Percentiles rank a stretch among this genome's conserved stretches.
These are phyloP conservation scores for Melikaiella ostensackeni DNA, from an alignment of 2,888 invertebrate species.

Conservation along the genomic window DNA sequence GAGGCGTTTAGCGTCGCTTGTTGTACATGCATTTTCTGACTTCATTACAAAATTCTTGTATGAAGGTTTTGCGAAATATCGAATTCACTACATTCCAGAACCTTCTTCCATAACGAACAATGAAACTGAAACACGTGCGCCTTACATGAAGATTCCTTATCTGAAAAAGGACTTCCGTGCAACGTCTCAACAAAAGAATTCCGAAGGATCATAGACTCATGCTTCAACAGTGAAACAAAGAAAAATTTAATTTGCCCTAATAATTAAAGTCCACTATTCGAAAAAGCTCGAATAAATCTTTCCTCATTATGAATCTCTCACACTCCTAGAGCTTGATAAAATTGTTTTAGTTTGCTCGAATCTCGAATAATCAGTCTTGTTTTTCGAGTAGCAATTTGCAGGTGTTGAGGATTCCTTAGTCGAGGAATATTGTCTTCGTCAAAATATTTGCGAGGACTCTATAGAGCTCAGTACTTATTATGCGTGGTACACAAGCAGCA, in stretches of 20 bases:
- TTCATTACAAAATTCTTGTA: neutral
- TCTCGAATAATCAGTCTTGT: neutral
- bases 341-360: neutral
- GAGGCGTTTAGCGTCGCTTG: neutral
- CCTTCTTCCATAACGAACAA: slow-evolving; percentile 8
- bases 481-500: slow-evolving; percentile 1
- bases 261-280: too few relatives aligned
- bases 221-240: slow-evolving; percentile 14
- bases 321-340: neutral
- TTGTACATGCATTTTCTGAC: neutral
- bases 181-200: slow-evolving; percentile 28
- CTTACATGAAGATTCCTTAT: slow-evolving; percentile 10
- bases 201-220: slow-evolving; percentile 1
- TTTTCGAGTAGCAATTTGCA: slow-evolving; percentile 2
- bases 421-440: slow-evolving; percentile 2
- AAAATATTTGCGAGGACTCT: slow-evolving; percentile 23
- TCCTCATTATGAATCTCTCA: neutral
- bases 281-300: too few relatives aligned
- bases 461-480: slow-evolving; percentile 5
- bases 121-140: slow-evolving; percentile 32
- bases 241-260: slow-evolving; percentile 6
- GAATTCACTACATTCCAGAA: slow-evolving; percentile 1
- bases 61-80: neutral
- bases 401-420: neutral
- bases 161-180: slow-evolving; percentile 5